Base-by-base conservation (phyloP, 2,888 invertebrate genomes). In the Lepidonotus clava region DNA sequence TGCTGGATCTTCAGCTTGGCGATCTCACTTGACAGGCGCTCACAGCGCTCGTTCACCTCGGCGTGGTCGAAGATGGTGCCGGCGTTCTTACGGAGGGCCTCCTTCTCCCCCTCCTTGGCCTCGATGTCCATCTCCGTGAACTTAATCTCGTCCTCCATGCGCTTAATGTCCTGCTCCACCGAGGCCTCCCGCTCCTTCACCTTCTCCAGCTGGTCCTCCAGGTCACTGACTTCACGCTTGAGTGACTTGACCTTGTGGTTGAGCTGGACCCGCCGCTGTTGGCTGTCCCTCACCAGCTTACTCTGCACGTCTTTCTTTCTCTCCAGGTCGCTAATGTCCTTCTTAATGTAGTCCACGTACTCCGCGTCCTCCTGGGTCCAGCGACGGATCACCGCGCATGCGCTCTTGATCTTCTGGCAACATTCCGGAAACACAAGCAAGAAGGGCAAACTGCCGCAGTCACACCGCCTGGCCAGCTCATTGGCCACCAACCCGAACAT, bases 321-420 rank as follows among this genome's bases (percentile, higher is more conserved):
- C 83, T 91, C 92, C 34, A 92, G 83, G 38, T 92, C 91, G 4
- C 84, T 83, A 21, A 92, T 90, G 83, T 93, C 92, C 80, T 88
- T 89, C 38, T 89, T 89, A 21, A 93, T 88, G 87, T 90, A 92
- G 18, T 90, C 90, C 4, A 91, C 90, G 86, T 92, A 93, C 6
- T 89, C 88, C 56, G 89, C 89, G 77, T 93, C 93, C 0, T 91
- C 91, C 41, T 91, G 89, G 28, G 92, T 71, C 93, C 93, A 93
- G 83, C 90, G 90, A 38, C 89, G 83, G n/a, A 91, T 87, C 28
- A 89, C 91, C 14, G 87, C 76, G 84, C 89, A 89, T 2, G 91
- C 91, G 83, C 91, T 90, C 56, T 90, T 87, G 18, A 93, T 85
- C 88, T 92, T 92, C 87, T 92, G 91, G 89, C 91, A 92, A 18